Conservation (phyloP, 2,797 vertebrate species). For the Manis pentadactyla region DNA sequence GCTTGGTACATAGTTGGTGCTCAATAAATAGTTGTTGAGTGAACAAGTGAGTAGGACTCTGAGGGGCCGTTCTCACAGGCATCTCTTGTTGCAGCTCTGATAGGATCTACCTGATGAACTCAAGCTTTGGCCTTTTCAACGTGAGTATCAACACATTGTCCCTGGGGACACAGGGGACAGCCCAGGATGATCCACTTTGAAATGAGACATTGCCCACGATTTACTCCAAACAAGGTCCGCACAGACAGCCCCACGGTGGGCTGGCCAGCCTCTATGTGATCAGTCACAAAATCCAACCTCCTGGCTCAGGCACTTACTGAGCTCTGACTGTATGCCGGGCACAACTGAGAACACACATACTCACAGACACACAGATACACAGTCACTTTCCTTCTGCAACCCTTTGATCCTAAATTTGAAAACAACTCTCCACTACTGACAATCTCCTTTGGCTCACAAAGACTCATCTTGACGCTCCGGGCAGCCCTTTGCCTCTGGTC, state of each 20-base stretch:
- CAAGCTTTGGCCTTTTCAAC: conserved; percentile 51
- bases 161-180: background rate
- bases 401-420: background rate
- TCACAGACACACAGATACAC: background rate
- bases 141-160: conserved; percentile 65
- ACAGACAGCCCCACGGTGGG: background rate
- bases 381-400: background rate
- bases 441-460: background rate
- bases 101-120: conserved; percentile 70
- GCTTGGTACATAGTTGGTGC: background rate
- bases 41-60: no score
- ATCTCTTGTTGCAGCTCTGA: conserved; percentile 74
- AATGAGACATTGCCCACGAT: background rate
- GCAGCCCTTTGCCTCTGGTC: background rate
- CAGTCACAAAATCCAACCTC: background rate
- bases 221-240: background rate
- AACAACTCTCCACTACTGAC: background rate
- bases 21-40: background rate
- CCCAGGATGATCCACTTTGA: background rate
- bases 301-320: background rate
- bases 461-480: background rate
- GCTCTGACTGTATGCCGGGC: background rate
- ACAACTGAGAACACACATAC: background rate
- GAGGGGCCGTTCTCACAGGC: background rate
- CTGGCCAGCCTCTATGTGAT: background rate